Percentiles rank a stretch among this genome's conserved stretches.
These are phyloP conservation scores for Dicerorhinus sumatrensis DNA, from an alignment of 2,113 vertebrate species.

Conservation along the genomic window DNA sequence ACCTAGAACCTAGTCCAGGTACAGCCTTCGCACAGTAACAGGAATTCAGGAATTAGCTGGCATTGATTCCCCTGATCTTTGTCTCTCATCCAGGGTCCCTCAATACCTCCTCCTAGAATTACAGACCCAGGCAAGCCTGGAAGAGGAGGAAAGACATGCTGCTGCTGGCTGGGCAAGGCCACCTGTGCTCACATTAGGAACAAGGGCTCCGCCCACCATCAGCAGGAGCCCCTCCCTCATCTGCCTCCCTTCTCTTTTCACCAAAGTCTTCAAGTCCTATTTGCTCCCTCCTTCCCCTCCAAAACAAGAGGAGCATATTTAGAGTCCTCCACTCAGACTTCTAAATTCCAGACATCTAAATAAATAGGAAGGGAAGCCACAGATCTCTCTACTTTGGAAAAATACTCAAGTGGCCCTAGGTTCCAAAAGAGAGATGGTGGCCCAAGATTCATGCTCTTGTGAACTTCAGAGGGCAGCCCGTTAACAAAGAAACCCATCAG, in stretches of 20 bases:
- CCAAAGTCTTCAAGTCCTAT: neutral
- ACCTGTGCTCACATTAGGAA: accelerated
- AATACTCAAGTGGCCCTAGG: neutral
- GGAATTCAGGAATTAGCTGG: neutral
- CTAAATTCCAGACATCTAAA: slow-evolving; percentile 7
- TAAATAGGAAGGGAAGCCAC: neutral
- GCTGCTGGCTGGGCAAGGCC: neutral
- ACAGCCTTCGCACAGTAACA: neutral
- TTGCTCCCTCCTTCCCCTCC: neutral
- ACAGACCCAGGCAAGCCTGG: neutral
- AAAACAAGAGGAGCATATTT: neutral
- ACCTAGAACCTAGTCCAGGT: neutral
- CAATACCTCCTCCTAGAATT: neutral
- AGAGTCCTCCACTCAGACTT: neutral
- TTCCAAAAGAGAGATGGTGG: neutral
- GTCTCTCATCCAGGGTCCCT: neutral
- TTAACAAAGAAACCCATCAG: neutral
- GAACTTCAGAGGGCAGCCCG: neutral
- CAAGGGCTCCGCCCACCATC: neutral
- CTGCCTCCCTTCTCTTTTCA: neutral
- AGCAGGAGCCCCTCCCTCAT: neutral
- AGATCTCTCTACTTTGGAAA: neutral
- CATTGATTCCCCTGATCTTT: neutral
- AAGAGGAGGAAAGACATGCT: neutral
- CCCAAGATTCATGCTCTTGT: neutral